Evolutionary conservation across 2,888 invertebrate species (phyloP).

Genomic region (Andrena camellia): DNA sequence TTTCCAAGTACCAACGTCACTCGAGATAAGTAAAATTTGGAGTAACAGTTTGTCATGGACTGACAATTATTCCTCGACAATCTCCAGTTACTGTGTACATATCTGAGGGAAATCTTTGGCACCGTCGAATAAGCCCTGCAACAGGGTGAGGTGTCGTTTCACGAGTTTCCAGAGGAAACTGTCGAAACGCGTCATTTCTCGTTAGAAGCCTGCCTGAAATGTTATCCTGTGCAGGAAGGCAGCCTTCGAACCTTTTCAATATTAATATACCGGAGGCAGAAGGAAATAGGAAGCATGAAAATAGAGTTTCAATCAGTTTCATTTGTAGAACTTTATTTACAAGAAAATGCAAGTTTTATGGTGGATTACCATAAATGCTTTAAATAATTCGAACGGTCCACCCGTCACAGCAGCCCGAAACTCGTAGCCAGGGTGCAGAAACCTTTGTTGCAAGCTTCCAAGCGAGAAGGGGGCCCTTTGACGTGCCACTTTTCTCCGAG

Average conservation of each 20-base stretch:
- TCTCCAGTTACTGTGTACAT: neutral
- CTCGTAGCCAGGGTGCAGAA: too few species aligned
- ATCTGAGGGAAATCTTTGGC: conserved; percentile 16
- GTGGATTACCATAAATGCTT: too few species aligned
- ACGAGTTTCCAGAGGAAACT: conserved; percentile 41
- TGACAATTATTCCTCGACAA: neutral
- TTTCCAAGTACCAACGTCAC: neutral
- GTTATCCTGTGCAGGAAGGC: conserved; percentile 11
- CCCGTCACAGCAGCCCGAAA: too few species aligned
- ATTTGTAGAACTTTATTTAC: too few species aligned
- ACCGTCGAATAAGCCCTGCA: conserved; percentile 10
- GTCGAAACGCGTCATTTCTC: conserved; percentile 46
- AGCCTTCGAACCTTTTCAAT: conserved; percentile 2
- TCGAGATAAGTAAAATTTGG: neutral
- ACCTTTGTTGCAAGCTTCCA: too few species aligned
- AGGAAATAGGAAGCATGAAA: neutral
- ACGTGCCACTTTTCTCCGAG: neutral
- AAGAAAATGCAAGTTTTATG: too few species aligned
- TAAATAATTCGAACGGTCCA: too few species aligned
- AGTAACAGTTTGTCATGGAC: neutral
- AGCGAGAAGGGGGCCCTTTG: neutral
- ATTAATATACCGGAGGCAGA: neutral
- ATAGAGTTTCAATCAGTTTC: neutral
- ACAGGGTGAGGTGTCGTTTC: conserved; percentile 45
- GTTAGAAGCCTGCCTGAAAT: conserved; percentile 44